Percentiles rank a stretch among this genome's conserved stretches.
Conservation (phyloP, 2,113 vertebrate genomes). For the Elephantulus edwardii region DNA sequence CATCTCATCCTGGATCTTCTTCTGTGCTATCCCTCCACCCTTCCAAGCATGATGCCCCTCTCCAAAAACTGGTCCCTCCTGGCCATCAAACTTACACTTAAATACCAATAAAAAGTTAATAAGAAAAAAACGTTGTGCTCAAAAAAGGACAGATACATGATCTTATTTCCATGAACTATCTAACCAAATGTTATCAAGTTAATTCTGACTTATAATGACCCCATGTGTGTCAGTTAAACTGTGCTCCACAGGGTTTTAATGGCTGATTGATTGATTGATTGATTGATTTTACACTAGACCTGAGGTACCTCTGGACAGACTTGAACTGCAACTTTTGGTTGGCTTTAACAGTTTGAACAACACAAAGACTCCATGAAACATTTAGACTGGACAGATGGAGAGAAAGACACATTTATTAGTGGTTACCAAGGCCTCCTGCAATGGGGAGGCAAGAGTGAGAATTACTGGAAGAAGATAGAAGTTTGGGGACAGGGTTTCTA, state of each 20-base stretch:
- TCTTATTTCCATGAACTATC: background rate
- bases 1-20: no score
- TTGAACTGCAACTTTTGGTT: background rate
- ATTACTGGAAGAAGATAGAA: background rate
- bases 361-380: no score
- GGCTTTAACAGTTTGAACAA: no score
- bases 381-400: background rate
- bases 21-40: no score
- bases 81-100: no score
- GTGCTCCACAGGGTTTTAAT: background rate
- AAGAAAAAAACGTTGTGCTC: background rate
- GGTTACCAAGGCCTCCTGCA: no score
- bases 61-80: no score
- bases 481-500: background rate
- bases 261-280: background rate
- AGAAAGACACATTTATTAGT: no score
- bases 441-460: background rate
- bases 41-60: no score
- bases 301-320: background rate
- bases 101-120: no score
- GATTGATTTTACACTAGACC: background rate
- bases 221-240: background rate
- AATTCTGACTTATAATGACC: background rate
- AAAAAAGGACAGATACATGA: background rate
- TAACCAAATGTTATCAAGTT: background rate